These are phyloP conservation scores for Aurelia coerulea DNA, from an alignment of 30 jellyfish, hydroid and myxozoan genomes.

Conservation along the genomic window DNA sequence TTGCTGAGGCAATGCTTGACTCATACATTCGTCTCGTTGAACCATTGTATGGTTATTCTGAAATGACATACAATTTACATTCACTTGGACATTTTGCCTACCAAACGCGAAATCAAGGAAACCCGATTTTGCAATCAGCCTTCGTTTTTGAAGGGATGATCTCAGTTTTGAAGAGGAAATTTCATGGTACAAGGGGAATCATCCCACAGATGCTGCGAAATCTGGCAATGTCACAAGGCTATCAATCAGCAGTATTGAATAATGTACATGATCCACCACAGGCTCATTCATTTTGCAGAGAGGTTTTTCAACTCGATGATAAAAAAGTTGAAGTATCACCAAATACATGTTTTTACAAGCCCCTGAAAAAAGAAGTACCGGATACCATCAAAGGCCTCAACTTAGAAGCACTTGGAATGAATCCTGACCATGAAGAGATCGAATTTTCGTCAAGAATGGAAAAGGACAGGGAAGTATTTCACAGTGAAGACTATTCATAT, in stretches of 20 bases:
- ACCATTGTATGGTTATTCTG: conserved; percentile 15
- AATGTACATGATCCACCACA: not conserved
- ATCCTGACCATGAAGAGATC: too few species aligned
- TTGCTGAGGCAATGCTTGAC: conserved; percentile 33
- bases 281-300: too few species aligned
- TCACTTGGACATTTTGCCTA: conserved; percentile 17
- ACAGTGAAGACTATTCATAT: too few species aligned
- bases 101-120: conserved; percentile 16
- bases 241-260: conserved; percentile 3
- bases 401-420: too few species aligned
- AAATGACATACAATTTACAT: conserved; percentile 7
- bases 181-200: conserved; percentile 6
- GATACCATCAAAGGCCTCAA: too few species aligned
- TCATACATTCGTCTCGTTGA: conserved; percentile 2
- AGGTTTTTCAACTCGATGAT: too few species aligned
- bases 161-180: not conserved
- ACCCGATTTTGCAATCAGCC: conserved; percentile 14
- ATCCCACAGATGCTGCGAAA: conserved; percentile 10
- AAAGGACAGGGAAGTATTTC: too few species aligned
- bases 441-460: too few species aligned
- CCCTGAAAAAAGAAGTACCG: too few species aligned
- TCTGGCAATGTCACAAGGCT: not conserved
- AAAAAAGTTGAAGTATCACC: too few species aligned
- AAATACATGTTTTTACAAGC: too few species aligned
- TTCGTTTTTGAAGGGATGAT: conserved; percentile 23